Percentiles rank a stretch among this genome's conserved stretches.
phyloP scores from a whole-genome alignment of 2,888 invertebrate genomes.

The Hypselothyrea guttata region DNA sequence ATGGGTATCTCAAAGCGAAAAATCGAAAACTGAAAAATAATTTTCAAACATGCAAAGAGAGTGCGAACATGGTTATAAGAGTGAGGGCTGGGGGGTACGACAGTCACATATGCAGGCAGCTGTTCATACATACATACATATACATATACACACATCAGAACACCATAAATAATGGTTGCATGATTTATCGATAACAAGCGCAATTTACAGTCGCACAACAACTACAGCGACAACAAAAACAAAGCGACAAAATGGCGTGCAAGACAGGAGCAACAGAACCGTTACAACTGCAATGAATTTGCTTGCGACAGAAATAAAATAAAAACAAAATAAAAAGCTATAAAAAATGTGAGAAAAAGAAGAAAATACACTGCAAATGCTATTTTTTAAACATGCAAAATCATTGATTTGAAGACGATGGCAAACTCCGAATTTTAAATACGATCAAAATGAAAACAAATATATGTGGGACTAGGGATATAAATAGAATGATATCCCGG shows the following conservation, averaged over 20 bases:
- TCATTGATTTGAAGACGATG: not conserved
- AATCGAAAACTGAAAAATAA: constrained; percentile 78
- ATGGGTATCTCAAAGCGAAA: constrained; percentile 78
- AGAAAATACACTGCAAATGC: not conserved
- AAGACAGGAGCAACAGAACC: constrained; percentile 43
- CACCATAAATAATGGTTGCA: constrained; percentile 81
- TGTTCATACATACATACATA: no score
- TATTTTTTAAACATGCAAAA: not conserved
- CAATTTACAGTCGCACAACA: constrained; percentile 78
- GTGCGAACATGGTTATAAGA: not conserved
- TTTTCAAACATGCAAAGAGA: constrained; percentile 57
- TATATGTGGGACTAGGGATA: no score
- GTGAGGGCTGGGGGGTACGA: constrained; percentile 15
- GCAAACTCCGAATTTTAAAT: no score
- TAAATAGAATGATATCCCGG: no score
- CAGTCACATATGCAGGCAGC: constrained; percentile 71
- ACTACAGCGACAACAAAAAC: constrained; percentile 67
- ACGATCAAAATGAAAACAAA: no score
- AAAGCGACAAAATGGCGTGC: constrained; percentile 55
- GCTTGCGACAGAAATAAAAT: constrained; percentile 70
- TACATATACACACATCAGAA: constrained; percentile 60
- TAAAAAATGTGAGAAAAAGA: constrained; percentile 1
- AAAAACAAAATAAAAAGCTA: no score
- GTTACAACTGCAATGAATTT: constrained; percentile 75
- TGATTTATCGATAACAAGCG: constrained; percentile 82